Evolutionary conservation across 2,113 vertebrate species (phyloP).

Genomic region (Lepus timidus): DNA sequence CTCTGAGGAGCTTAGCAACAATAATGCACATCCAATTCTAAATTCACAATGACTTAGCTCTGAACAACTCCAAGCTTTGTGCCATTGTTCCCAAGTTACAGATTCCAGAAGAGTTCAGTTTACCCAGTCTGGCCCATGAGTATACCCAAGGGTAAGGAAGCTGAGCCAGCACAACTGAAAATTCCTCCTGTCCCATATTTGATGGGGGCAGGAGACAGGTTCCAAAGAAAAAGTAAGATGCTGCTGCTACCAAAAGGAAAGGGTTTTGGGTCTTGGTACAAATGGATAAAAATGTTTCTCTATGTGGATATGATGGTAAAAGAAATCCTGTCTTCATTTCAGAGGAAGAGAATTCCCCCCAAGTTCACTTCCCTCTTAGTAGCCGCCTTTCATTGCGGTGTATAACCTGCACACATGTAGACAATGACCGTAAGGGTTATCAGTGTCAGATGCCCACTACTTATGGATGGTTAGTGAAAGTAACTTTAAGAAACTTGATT

Average conservation of each 20-base stretch:
- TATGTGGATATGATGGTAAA: background rate
- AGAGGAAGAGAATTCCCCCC: background rate
- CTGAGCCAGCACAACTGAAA: background rate
- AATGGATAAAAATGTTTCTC: background rate
- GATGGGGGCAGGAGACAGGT: background rate
- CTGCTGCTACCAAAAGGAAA: background rate
- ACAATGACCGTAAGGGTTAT: background rate
- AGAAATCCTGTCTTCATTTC: background rate
- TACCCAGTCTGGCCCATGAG: background rate
- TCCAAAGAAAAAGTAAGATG: conserved; percentile 30
- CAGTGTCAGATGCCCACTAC: background rate
- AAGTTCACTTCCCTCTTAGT: background rate
- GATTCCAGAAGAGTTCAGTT: background rate
- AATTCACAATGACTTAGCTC: background rate
- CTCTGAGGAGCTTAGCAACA: background rate
- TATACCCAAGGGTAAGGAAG: background rate
- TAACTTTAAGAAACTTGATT: background rate
- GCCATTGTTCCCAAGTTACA: background rate
- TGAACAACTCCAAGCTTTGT: background rate
- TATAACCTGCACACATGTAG: background rate
- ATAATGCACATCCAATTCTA: background rate
- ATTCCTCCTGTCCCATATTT: background rate
- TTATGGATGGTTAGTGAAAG: background rate
- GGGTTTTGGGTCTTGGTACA: background rate
- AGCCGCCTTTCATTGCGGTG: background rate